These are phyloP conservation scores for Acridotheres tristis DNA, from an alignment of 2,797 vertebrate species.

Conservation along the genomic window DNA sequence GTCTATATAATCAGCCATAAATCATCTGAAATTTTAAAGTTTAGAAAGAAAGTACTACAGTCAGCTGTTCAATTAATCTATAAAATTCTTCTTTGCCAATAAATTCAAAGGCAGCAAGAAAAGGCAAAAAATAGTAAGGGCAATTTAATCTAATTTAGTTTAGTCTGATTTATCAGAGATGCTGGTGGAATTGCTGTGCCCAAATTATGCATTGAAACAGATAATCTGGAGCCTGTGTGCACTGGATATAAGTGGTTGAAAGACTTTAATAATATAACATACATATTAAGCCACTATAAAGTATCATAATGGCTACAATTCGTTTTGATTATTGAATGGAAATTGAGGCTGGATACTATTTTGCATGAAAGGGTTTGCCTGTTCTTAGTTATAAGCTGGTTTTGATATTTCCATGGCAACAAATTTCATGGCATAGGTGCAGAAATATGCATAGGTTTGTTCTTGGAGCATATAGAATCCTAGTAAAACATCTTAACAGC, in stretches of 20 bases:
- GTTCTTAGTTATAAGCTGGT: background rate
- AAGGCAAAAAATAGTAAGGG: background rate
- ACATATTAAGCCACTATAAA: background rate
- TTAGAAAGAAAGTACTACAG: background rate
- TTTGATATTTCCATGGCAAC: conserved; percentile 13
- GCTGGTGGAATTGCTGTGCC: background rate
- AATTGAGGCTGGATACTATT: background rate
- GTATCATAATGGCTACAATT: background rate
- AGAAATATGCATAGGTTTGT: background rate
- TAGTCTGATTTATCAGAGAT: background rate
- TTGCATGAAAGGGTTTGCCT: background rate
- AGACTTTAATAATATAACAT: background rate
- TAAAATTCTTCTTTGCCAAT: background rate
- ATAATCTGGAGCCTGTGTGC: background rate
- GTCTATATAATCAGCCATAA: background rate
- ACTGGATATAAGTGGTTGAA: background rate
- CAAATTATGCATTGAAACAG: background rate
- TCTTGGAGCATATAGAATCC: background rate
- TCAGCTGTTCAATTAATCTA: background rate
- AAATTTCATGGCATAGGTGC: background rate
- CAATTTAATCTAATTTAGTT: background rate
- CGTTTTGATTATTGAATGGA: background rate
- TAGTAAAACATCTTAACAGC: background rate
- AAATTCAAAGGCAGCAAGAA: background rate
- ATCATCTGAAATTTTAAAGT: background rate